Base-by-base conservation (phyloP, 35 echinoderm and acorn worm genomes). In the Chiridota heheva region DNA sequence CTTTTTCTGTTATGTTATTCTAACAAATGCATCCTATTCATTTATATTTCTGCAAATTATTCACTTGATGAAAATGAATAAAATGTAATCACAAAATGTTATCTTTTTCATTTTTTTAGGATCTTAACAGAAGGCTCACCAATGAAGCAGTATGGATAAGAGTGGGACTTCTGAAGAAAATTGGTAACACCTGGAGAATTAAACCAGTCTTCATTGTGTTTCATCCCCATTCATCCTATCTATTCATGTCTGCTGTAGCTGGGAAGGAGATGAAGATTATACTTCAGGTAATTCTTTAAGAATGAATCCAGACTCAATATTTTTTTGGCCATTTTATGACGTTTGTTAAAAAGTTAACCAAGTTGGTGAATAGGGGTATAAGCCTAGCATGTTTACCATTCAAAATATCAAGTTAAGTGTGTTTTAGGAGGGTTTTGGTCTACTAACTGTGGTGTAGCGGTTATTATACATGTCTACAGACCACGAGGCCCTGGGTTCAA, bases 201-300 rank as follows among this genome's bases (percentile, higher is more conserved):
- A 76, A 78, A 42, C 30, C 74, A 17, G 57, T 78, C 34, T 78
- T 78, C 32, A 78, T 78, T 56, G 53, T 78, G 28, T 60, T 78
- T 25, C 74, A 78, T 42, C 74, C 74, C 12, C 74, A 61, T 35
- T 78, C 74, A 34, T 57, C 51, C 12, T 78, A 78, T 36, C 27
- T 78, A 35, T 20, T 78, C 32, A 40, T 28, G 5, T 39, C 74
- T 3, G 7, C 29, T 32, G 46, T 78, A 17, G 12, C 37, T 16
- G 36, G 61, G 51, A 78, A 78, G 35, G 74, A 58, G 16, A 73
- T 49, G 55, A 47, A 73, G 35, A 32, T 28, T 7, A 48, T 73
- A 26, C 55, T 73, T 49, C 70, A 73, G 70, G 70, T 73, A 51
- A 73, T 5, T 71, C 13, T 26, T 42, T 70, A 25, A n/a, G 45